Conservation (phyloP, 1,140 invertebrate species). For the Arctopsyche grandis region DNA sequence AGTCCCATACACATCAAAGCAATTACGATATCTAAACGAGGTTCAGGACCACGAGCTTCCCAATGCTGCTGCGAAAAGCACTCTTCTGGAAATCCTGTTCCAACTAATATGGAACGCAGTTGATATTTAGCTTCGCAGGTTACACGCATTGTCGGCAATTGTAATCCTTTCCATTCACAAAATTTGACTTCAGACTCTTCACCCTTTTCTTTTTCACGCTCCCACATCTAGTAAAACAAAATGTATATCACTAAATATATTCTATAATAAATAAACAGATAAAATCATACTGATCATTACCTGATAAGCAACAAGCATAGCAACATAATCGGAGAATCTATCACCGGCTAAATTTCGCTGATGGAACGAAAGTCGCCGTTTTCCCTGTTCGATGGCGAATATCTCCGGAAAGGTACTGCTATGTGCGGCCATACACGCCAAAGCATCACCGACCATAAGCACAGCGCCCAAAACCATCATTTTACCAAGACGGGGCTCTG, state of each 20-base stretch:
- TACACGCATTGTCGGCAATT: constrained; percentile 86
- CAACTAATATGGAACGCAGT: constrained; percentile 81
- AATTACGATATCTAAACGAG: constrained; percentile 85
- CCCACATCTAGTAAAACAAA: constrained; percentile 70
- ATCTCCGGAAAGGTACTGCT: constrained; percentile 93
- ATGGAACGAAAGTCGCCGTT: constrained; percentile 75
- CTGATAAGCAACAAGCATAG: constrained; percentile 92
- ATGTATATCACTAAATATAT: constrained; percentile 4
- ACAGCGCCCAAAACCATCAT: constrained; percentile 93
- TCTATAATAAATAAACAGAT: neutral
- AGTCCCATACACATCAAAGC: constrained; percentile 89
- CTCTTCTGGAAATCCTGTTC: constrained; percentile 90
- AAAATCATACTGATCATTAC: constrained; percentile 54
- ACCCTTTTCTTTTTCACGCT: constrained; percentile 78
- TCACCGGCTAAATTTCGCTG: constrained; percentile 87
- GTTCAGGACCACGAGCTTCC: constrained; percentile 80
- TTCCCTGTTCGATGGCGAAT: constrained; percentile 76
- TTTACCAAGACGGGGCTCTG: constrained; percentile 90
- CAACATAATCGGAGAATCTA: constrained; percentile 93
- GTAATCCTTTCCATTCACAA: constrained; percentile 91
- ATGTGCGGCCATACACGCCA: constrained; percentile 94
- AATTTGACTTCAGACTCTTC: constrained; percentile 84
- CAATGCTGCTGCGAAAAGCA: constrained; percentile 78
- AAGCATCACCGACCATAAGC: constrained; percentile 86
- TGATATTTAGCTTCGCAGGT: constrained; percentile 95